These are phyloP conservation scores for Pseudorectes ferrugineus DNA, from an alignment of 2,113 vertebrate genomes.

Conservation along the genomic window DNA sequence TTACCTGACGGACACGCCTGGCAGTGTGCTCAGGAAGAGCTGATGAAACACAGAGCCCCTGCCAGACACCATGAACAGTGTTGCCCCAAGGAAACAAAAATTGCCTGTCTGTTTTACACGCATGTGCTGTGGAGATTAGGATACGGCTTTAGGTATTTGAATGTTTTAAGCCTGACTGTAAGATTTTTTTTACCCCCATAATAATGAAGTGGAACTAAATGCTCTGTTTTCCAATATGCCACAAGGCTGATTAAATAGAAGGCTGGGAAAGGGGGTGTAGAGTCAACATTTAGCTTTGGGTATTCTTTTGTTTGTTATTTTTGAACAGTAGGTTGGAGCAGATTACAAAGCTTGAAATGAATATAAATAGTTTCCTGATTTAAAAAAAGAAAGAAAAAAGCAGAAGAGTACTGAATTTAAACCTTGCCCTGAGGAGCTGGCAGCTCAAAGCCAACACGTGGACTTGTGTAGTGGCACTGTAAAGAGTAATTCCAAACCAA, in stretches of 20 bases:
- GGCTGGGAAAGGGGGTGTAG: background rate
- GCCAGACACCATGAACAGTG: background rate
- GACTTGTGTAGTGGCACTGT: background rate
- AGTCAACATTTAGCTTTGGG: conserved; percentile 37
- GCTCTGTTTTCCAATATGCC: conserved; percentile 11
- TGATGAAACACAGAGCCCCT: background rate
- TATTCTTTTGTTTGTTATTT: conserved; percentile 32
- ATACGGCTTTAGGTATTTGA: background rate
- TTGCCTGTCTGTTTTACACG: background rate
- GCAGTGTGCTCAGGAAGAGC: background rate
- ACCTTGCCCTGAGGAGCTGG: conserved; percentile 6
- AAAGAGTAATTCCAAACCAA: background rate
- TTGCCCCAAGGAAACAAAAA: conserved; percentile 31
- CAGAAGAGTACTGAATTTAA: conserved; percentile 11
- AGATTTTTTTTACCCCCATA: background rate
- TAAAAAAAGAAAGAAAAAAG: background rate
- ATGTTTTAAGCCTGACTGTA: background rate
- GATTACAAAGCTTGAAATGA: conserved; percentile 44
- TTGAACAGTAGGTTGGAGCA: background rate
- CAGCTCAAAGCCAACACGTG: background rate
- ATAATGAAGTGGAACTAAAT: conserved; percentile 43
- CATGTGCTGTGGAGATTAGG: conserved; percentile 21
- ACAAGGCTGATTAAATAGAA: conserved; percentile 27
- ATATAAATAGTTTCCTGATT: conserved; percentile 10
- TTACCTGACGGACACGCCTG: background rate